Evolutionary conservation across 2,797 vertebrate genomes (phyloP).

Genomic region (Argentina silus): DNA sequence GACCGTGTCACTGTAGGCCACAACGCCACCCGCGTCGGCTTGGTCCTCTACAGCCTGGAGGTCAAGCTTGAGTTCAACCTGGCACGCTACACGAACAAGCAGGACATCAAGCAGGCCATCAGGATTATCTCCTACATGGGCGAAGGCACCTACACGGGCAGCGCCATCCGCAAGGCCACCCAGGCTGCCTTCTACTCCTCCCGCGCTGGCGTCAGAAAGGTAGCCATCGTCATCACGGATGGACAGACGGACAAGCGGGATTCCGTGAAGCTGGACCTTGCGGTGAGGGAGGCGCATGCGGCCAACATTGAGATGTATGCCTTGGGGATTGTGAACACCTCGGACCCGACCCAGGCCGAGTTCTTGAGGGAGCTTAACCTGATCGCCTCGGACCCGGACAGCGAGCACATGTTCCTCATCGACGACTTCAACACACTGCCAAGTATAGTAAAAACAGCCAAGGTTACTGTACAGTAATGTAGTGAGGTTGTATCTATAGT

Average conservation of each 20-base stretch:
- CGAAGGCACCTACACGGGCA: conserved; percentile 89
- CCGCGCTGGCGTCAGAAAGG: conserved; percentile 84
- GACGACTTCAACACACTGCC: conserved; percentile 91
- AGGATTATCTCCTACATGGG: conserved; percentile 88
- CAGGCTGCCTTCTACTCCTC: conserved; percentile 88
- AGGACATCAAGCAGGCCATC: conserved; percentile 87
- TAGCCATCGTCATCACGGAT: conserved; percentile 89
- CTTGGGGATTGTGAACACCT: conserved; percentile 87
- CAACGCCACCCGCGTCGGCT: conserved; percentile 88
- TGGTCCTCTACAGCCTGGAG: conserved; percentile 90
- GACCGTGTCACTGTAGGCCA: conserved; percentile 88
- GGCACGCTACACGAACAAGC: conserved; percentile 76
- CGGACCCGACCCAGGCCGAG: conserved; percentile 83
- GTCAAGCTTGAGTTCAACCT: conserved; percentile 86
- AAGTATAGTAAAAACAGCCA: conserved; percentile 67
- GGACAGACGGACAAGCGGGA: conserved; percentile 90
- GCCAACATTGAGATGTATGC: conserved; percentile 92
- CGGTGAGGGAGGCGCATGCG: conserved; percentile 85
- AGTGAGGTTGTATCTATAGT: not conserved
- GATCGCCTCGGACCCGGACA: conserved; percentile 89
- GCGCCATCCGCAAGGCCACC: conserved; percentile 87
- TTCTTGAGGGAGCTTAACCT: conserved; percentile 87
- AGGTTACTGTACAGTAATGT: not conserved
- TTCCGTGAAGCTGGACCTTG: conserved; percentile 84
- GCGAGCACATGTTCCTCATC: conserved; percentile 88